These are phyloP conservation scores for Agonopterix heracliana DNA, from an alignment of 2,888 invertebrate species.

Conservation along the genomic window DNA sequence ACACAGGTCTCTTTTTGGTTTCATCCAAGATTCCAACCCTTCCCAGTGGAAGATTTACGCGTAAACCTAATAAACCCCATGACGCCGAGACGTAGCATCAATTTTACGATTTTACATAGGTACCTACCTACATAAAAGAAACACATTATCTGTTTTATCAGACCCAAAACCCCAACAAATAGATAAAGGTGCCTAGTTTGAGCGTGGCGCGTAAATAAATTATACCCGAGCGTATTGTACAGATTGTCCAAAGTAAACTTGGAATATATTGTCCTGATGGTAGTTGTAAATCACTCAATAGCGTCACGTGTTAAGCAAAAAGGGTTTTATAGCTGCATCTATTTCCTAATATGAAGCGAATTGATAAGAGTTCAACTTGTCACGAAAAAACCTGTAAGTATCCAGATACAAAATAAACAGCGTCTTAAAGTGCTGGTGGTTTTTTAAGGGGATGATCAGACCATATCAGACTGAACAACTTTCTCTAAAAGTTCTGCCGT, in stretches of 20 bases:
- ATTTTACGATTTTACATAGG: slow-evolving; percentile 45
- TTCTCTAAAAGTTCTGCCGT: no score
- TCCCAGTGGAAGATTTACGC: slow-evolving; percentile 27
- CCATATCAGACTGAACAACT: no score
- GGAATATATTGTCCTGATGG: slow-evolving; percentile 49
- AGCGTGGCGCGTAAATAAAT: slow-evolving; percentile 66
- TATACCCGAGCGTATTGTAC: slow-evolving; percentile 54
- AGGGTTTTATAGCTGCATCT: slow-evolving; percentile 48
- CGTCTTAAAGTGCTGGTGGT: no score
- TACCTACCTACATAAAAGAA: slow-evolving; percentile 48
- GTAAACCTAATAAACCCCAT: slow-evolving; percentile 44
- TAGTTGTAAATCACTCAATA: slow-evolving; percentile 58
- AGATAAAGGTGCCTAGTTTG: slow-evolving; percentile 64
- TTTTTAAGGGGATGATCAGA: no score
- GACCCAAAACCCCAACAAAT: slow-evolving; percentile 62
- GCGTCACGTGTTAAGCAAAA: slow-evolving; percentile 51
- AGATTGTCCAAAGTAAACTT: slow-evolving; percentile 64
- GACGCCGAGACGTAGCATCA: slow-evolving; percentile 40
- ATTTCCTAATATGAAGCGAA: background rate
- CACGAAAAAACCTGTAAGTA: no score
- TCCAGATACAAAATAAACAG: no score
- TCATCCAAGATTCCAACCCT: slow-evolving; percentile 19
- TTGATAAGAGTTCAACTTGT: no score
- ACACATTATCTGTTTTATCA: slow-evolving; percentile 69
- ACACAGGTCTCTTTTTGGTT: no score